A percentile compares a stretch with the other conserved stretches of the same genome.
These are phyloP conservation scores for Pterocles orientalis DNA, from an alignment of 2,113 vertebrate species.

Conservation along the genomic window DNA sequence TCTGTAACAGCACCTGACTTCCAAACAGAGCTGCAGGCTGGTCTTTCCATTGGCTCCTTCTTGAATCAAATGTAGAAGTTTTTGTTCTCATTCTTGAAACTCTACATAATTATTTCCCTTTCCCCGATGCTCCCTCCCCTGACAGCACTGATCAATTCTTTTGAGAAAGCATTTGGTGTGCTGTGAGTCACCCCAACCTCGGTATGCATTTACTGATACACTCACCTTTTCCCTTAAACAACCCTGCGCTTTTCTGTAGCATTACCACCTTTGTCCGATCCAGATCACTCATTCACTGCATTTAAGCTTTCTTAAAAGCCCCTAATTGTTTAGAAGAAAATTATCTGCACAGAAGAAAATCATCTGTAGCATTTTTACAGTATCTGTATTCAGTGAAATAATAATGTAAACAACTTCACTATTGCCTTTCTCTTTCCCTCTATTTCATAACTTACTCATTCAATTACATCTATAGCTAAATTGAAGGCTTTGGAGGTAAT, in stretches of 20 bases:
- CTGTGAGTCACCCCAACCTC: background rate
- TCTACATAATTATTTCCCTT: background rate
- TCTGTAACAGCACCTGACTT: background rate
- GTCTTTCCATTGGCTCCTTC: background rate
- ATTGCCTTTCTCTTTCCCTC: background rate
- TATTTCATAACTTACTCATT: background rate
- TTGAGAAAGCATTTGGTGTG: background rate
- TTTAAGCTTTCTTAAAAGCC: background rate
- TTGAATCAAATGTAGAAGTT: constrained; percentile 17
- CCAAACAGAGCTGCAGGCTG: background rate
- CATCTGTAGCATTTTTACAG: background rate
- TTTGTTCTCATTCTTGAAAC: background rate
- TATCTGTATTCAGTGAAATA: background rate
- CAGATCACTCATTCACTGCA: background rate
- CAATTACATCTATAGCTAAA: background rate
- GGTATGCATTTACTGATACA: background rate
- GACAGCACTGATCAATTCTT: constrained; percentile 5
- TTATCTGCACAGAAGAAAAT: background rate
- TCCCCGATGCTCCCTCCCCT: background rate
- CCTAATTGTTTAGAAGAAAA: background rate
- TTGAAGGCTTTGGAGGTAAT: background rate
- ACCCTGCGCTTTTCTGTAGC: background rate
- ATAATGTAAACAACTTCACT: background rate
- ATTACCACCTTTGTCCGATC: constrained; percentile 1
- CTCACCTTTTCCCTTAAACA: background rate